Percentiles rank a stretch among this genome's conserved stretches.
These are phyloP conservation scores for Amblyteles armatorius DNA, from an alignment of 2,888 invertebrate genomes.

Conservation along the genomic window DNA sequence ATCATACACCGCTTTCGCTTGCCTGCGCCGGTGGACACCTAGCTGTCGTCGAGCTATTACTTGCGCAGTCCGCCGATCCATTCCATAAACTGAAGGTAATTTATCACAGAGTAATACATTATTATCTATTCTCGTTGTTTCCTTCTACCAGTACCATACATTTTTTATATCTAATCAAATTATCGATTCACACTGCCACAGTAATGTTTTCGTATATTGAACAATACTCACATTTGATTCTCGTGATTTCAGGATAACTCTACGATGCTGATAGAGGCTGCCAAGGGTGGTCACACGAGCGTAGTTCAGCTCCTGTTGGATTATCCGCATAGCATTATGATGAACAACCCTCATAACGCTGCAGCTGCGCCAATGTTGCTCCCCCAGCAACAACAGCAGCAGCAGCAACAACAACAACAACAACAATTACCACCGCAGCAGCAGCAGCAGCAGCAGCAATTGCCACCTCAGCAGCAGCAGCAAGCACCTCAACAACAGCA, in stretches of 20 bases:
- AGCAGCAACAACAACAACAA: constrained; percentile 70
- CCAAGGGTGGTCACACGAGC: constrained; percentile 98
- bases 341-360: constrained; percentile 85
- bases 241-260: constrained; percentile 92
- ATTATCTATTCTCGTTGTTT: neutral
- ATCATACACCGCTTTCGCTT: constrained; percentile 98
- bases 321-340: constrained; percentile 94
- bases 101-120: neutral
- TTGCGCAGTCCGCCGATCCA: constrained; percentile 97
- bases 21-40: constrained; percentile 99
- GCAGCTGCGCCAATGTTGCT: constrained; percentile 78
- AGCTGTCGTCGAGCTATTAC: constrained; percentile 95
- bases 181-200: neutral
- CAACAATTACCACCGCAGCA: constrained; percentile 64
- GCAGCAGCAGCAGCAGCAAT: constrained; percentile 62
- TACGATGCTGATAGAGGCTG: constrained; percentile 99
- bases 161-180: neutral
- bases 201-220: neutral
- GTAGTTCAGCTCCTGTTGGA: constrained; percentile 98
- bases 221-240: neutral
- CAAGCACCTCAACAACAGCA: constrained; percentile 66
- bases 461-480: constrained; percentile 49
- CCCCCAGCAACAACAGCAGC: constrained; percentile 76
- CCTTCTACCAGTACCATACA: neutral
- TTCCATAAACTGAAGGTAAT: constrained; percentile 96